Conservation (phyloP, 2,113 vertebrate genomes). For the Macrotus californicus region DNA sequence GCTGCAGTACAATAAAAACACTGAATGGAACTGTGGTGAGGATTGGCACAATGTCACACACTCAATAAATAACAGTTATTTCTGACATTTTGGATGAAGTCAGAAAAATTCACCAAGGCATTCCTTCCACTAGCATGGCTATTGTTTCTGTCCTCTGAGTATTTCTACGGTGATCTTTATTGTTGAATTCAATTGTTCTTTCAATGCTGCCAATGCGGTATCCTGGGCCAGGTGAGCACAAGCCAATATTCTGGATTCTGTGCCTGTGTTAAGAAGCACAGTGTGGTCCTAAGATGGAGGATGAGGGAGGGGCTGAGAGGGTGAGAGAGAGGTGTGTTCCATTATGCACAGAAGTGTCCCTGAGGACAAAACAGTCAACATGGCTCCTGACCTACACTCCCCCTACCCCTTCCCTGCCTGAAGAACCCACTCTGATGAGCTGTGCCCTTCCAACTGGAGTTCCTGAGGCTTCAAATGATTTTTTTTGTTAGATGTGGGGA, state of each 20-base stretch:
- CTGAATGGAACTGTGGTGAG: not conserved
- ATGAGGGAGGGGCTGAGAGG: not conserved
- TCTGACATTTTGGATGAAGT: not conserved
- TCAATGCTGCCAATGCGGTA: not conserved
- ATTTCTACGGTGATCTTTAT: not conserved
- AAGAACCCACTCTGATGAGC: not conserved
- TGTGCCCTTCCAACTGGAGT: constrained; percentile 47
- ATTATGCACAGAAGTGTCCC: not conserved
- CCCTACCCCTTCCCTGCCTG: not conserved
- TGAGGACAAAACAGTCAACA: not conserved
- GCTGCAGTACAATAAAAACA: not conserved
- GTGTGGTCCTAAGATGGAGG: not conserved
- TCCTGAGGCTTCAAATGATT: constrained; percentile 60
- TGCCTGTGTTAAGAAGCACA: not conserved
- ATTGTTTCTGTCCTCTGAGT: not conserved
- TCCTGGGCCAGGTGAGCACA: not conserved
- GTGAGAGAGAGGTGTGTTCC: not conserved
- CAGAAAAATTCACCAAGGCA: not conserved
- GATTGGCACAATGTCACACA: not conserved
- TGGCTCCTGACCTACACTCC: not conserved
- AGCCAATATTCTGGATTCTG: not conserved
- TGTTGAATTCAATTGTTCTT: not conserved
- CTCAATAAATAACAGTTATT: not conserved
- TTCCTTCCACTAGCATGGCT: not conserved
- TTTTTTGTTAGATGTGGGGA: constrained; percentile 55